Evolutionary conservation across 2,113 vertebrate genomes (phyloP), one percentile per base, ranked within the genome.

Genomic region (Pomatorhinus ruficollis): DNA sequence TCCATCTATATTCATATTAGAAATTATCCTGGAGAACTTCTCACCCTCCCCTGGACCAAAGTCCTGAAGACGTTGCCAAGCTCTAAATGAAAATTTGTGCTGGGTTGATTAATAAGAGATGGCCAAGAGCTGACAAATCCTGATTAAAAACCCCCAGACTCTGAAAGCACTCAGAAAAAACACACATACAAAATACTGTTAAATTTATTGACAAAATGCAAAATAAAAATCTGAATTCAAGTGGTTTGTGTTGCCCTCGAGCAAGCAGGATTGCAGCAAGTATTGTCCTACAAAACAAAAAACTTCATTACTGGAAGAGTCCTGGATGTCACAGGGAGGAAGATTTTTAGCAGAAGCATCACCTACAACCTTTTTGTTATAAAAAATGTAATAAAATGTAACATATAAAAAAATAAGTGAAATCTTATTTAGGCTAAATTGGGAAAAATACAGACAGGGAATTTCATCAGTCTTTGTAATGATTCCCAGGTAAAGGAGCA

Each of bases 401-500:
- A 49, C 13, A 49, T 49, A 47, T 24, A 24, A 14, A 49, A 24
- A 49, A 24, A 47, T 11, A 47, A 49, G 47, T 49, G 12, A 54
- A 20, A 54, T 42, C 31, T 72, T 35, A 35, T 35, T 42, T 19
- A 35, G 23, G 16, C 15, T 63, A 20, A 70, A 23, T 0, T 37
- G 74, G n/a, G n/a, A 68, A 59, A 68, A 52, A 11, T 3, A 21
- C 47, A 23, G 21, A 6, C 16, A 45, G 39, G 52, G 61, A 61
- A 61, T 61, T 65, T 39, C 1, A 2, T 22, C 22, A 50, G 23
- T 12, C 17, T 11, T 17, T 37, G 5, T 0, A 30, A n/a, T 6
- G 30, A 50, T 33, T 70, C 25, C 33, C 40, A 40, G 13, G 10
- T 6, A 30, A 37, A 79, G 56, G 31, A 40, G 13, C 30, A 44